These are phyloP conservation scores for Linurgus olivaceus DNA, from an alignment of 2,797 vertebrate genomes.

Conservation along the genomic window DNA sequence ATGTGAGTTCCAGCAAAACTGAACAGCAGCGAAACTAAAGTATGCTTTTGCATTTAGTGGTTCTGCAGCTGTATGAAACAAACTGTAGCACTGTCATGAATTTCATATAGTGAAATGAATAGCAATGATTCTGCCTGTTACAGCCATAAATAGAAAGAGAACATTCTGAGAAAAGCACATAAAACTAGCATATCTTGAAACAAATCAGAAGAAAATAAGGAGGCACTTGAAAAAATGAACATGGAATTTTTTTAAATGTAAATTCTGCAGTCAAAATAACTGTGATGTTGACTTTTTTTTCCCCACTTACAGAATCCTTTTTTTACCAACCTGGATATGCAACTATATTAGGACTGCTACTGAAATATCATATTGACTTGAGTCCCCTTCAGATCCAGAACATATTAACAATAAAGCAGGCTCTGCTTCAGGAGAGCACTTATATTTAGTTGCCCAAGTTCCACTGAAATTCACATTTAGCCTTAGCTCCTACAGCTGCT, in stretches of 20 bases:
- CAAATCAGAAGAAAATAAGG: not conserved
- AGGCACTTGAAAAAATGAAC: not conserved
- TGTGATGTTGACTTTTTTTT: not conserved
- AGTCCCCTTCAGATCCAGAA: not conserved
- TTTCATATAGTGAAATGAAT: not conserved
- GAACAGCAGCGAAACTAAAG: not conserved
- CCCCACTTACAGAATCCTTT: accelerated
- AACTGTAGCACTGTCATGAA: not conserved
- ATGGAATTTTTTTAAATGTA: not conserved
- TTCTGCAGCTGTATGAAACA: not conserved
- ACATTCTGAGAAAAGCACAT: not conserved
- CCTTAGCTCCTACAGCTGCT: not conserved
- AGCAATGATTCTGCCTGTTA: not conserved
- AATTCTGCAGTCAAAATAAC: not conserved
- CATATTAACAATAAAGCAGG: not conserved
- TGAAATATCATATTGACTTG: not conserved
- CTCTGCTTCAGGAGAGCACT: not conserved
- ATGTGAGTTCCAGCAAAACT: not conserved
- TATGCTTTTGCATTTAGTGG: not conserved
- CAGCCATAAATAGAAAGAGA: not conserved
- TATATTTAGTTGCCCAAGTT: not conserved
- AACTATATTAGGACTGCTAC: not conserved
- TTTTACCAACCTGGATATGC: not conserved
- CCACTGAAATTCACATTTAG: not conserved
- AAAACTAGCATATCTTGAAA: not conserved